Evolutionary conservation across 2,888 invertebrate species (phyloP).

Genomic region (Drosophila atroscutellata): DNA sequence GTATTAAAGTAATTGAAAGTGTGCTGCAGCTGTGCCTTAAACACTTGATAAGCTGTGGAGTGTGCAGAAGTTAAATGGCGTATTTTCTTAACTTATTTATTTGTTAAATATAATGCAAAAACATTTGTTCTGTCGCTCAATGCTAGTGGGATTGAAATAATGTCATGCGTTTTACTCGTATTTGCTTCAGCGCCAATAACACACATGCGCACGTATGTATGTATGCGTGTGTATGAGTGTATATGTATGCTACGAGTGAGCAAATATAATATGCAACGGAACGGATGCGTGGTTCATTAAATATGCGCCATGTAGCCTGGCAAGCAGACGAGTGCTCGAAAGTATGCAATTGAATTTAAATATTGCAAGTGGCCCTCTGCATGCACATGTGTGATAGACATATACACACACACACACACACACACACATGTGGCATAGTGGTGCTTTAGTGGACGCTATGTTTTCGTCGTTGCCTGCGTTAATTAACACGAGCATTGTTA

Average conservation of each 20-base stretch:
- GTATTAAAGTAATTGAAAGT: slow-evolving; percentile 50
- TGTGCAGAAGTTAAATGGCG: slow-evolving; percentile 6
- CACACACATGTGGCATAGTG: slow-evolving; percentile 2
- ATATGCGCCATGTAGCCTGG: slow-evolving; percentile 71
- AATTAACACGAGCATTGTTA: slow-evolving; percentile 75
- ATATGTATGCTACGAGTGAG: slow-evolving; percentile 10
- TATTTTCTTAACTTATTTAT: slow-evolving; percentile 30
- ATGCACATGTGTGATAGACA: slow-evolving; percentile 1
- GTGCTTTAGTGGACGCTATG: slow-evolving; percentile 38
- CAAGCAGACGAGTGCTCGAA: slow-evolving; percentile 62
- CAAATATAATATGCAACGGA: slow-evolving; percentile 70
- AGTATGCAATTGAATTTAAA: slow-evolving; percentile 80
- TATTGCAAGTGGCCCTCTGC: slow-evolving; percentile 63
- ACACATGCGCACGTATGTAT: not conserved
- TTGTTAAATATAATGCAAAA: slow-evolving; percentile 46
- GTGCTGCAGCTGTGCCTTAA: slow-evolving; percentile 1
- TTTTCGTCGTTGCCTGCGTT: slow-evolving; percentile 56
- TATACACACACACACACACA: not conserved
- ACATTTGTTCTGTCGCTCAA: slow-evolving; percentile 40
- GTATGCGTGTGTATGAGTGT: not conserved
- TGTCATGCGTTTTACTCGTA: slow-evolving; percentile 8
- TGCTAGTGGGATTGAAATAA: slow-evolving; percentile 29
- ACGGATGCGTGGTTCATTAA: slow-evolving; percentile 68
- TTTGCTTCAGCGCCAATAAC: not conserved
- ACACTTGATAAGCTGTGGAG: not conserved